A percentile compares a stretch with the other conserved stretches of the same genome.
phyloP scores from a whole-genome alignment of 2,797 vertebrate species.

The Enteromius paludinosus region DNA sequence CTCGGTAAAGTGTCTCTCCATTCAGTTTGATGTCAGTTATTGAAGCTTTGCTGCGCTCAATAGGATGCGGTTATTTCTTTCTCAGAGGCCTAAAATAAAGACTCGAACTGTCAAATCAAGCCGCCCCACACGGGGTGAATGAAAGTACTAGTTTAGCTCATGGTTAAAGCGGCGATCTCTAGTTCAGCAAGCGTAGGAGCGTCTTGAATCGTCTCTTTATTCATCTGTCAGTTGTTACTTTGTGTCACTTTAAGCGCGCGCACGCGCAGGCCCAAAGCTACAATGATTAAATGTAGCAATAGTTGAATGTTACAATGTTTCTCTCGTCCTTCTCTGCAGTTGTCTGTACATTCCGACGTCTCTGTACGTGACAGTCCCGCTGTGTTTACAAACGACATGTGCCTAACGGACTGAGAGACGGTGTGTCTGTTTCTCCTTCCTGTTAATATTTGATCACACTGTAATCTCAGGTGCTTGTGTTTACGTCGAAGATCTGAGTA shows the following conservation, averaged over 20 bases:
- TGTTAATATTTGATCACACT: neutral
- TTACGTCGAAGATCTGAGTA: neutral
- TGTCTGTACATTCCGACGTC: neutral
- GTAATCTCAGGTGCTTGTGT: neutral
- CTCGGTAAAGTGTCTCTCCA: slow-evolving; percentile 79
- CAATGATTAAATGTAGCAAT: neutral
- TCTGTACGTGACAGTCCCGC: neutral
- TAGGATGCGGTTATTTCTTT: slow-evolving; percentile 16
- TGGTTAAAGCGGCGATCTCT: neutral
- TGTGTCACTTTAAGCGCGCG: slow-evolving; percentile 20
- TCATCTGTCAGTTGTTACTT: slow-evolving; percentile 4
- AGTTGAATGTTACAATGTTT: neutral
- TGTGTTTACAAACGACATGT: slow-evolving; percentile 28
- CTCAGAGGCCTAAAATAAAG: slow-evolving; percentile 14
- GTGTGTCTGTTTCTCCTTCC: neutral
- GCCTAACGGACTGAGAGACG: neutral
- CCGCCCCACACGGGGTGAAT: neutral
- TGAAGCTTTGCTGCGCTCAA: slow-evolving; percentile 16
- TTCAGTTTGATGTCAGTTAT: slow-evolving; percentile 55
- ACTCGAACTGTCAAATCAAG: neutral
- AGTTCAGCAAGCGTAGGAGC: neutral
- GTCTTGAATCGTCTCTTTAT: neutral
- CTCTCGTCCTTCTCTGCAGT: neutral
- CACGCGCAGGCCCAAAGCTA: slow-evolving; percentile 12
- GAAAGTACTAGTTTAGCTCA: neutral